Conservation (phyloP, 2,888 invertebrate species). For the Aphodius granarius region DNA sequence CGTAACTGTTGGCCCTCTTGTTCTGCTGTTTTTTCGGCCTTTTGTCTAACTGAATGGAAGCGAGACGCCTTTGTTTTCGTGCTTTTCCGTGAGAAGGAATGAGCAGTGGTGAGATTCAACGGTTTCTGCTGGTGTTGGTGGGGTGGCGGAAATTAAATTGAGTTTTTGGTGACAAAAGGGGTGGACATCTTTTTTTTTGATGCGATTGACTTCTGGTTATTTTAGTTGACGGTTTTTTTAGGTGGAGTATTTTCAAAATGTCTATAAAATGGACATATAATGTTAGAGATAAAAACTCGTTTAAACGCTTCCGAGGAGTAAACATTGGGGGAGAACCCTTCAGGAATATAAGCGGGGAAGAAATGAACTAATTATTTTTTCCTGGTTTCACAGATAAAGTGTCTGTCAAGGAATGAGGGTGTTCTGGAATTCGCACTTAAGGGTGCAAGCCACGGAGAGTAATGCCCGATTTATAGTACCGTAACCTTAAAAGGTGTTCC, state of each 20-base stretch:
- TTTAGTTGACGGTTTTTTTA: too few species aligned
- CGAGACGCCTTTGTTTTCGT: neutral
- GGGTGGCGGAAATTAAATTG: neutral
- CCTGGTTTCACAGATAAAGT: constrained; percentile 15
- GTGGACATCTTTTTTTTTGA: too few species aligned
- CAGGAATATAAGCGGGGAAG: neutral
- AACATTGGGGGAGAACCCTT: neutral
- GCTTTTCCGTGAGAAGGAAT: neutral
- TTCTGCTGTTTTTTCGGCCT: neutral
- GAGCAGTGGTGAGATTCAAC: neutral
- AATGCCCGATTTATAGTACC: too few species aligned
- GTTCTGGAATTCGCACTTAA: too few species aligned
- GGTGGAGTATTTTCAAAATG: too few species aligned
- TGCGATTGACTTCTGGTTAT: too few species aligned
- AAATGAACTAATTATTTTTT: constrained; percentile 16
- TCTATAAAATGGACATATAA: too few species aligned
- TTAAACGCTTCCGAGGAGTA: neutral
- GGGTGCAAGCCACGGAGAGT: too few species aligned
- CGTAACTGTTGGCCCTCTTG: neutral
- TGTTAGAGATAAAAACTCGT: too few species aligned
- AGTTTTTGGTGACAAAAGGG: neutral
- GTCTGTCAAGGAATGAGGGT: constrained; percentile 22
- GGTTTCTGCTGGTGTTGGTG: neutral
- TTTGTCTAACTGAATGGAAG: neutral
- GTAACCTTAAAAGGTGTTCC: too few species aligned